These are phyloP conservation scores for Rhadina sibilatrix DNA, from an alignment of 2,113 vertebrate genomes.

Conservation along the genomic window DNA sequence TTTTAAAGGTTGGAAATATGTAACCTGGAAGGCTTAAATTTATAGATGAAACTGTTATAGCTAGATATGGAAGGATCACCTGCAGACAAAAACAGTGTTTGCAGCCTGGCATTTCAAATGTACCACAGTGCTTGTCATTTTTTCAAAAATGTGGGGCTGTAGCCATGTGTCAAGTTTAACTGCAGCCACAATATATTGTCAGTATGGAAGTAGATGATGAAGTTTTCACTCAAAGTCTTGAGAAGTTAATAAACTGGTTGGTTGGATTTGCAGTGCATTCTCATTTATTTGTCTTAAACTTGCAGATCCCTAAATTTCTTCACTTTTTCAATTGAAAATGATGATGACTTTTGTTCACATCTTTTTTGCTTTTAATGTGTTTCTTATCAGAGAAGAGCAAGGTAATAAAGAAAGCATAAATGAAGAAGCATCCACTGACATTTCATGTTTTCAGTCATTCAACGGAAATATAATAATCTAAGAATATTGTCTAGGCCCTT, in stretches of 20 bases:
- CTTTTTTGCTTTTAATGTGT: neutral
- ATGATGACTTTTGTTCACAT: neutral
- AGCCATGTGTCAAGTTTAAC: neutral
- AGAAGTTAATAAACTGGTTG: neutral
- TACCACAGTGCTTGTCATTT: neutral
- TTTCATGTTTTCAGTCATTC: neutral
- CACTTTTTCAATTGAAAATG: neutral
- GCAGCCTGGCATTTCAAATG: neutral
- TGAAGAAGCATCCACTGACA: neutral
- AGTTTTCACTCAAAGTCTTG: neutral
- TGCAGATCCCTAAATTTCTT: neutral
- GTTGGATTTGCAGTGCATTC: neutral
- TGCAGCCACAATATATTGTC: neutral
- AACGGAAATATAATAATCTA: neutral
- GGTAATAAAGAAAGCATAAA: neutral
- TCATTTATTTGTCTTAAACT: neutral
- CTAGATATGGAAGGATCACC: constrained; percentile 1
- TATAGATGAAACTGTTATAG: constrained; percentile 9
- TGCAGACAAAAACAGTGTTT: neutral
- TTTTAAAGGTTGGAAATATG: constrained; percentile 26
- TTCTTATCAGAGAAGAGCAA: neutral
- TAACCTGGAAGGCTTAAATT: constrained; percentile 12
- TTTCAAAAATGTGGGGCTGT: neutral
- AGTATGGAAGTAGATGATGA: neutral
- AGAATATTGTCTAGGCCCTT: neutral